Conservation (phyloP, 2,797 vertebrate species). For the Pygocentrus nattereri region DNA sequence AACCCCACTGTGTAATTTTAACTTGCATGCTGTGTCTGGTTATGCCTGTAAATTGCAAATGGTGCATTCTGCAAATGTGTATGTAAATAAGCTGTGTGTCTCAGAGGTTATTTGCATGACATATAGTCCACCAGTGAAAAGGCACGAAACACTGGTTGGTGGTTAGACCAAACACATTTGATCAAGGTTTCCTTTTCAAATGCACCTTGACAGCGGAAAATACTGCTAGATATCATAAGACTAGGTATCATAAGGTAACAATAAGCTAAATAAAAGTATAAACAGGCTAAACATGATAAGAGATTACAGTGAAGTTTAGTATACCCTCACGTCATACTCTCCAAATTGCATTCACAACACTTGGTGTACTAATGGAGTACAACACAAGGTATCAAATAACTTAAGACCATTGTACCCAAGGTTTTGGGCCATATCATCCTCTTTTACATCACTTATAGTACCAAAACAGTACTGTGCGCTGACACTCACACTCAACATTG, state of each 20-base stretch:
- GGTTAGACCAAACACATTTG: neutral
- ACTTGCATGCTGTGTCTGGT: neutral
- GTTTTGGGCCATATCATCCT: neutral
- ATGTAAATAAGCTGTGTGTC: slow-evolving; percentile 23
- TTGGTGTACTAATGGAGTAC: no score
- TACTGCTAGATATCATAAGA: neutral
- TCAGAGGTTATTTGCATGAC: neutral
- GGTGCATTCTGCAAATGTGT: slow-evolving; percentile 43
- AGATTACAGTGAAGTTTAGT: neutral
- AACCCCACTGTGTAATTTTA: no score
- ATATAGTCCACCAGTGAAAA: neutral
- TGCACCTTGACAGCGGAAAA: neutral
- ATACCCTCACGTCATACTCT: neutral
- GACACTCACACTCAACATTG: neutral
- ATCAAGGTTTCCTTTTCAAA: neutral
- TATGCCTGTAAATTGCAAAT: neutral
- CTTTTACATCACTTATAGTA: neutral
- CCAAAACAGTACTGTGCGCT: slow-evolving; percentile 3
- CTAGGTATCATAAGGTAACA: neutral
- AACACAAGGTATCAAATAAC: neutral
- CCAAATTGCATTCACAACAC: neutral
- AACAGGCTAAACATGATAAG: neutral
- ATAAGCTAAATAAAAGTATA: slow-evolving; percentile 3
- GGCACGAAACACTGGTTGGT: neutral
- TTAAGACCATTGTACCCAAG: neutral